These are phyloP conservation scores for Cynopterus brachyotis DNA, from an alignment of 2,113 vertebrate species.

Conservation along the genomic window DNA sequence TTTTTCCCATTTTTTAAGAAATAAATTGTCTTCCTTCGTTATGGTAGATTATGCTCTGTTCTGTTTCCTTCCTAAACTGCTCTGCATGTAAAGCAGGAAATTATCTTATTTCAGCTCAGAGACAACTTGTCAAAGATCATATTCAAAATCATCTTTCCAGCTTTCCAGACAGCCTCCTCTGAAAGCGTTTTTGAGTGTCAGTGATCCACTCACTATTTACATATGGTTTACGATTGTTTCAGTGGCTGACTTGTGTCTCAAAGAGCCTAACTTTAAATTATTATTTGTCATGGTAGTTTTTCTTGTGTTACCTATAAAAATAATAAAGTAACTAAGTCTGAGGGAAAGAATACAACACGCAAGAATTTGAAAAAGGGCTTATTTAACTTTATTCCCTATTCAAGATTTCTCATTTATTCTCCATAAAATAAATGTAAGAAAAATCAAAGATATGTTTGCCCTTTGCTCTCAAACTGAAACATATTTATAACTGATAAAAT, in stretches of 20 bases:
- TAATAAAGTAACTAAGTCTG: not conserved
- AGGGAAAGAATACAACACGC: not conserved
- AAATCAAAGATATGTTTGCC: not conserved
- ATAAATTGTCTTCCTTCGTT: constrained; percentile 70
- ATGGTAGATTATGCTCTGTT: constrained; percentile 63
- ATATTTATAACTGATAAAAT: not conserved
- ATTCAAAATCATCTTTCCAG: constrained; percentile 39
- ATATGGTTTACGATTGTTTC: not conserved
- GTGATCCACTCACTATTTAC: not conserved
- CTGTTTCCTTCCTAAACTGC: constrained; percentile 54
- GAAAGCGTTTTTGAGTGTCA: not conserved
- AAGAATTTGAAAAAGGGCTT: not conserved
- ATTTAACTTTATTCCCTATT: not conserved
- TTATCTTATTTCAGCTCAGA: constrained; percentile 65
- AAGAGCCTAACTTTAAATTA: not conserved
- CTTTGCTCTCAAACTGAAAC: not conserved
- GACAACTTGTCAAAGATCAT: constrained; percentile 10
- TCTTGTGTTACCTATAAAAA: not conserved
- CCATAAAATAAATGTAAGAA: constrained; percentile 1
- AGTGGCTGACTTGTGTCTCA: not conserved
- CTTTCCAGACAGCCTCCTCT: not conserved
- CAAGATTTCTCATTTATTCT: not conserved
- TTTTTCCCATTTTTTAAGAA: constrained; percentile 38
- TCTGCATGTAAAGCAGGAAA: constrained; percentile 74
- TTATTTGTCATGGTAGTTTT: not conserved